A percentile compares a stretch with the other conserved stretches of the same genome.
These are phyloP conservation scores for Apeltes quadracus DNA, from an alignment of 2,113 vertebrate genomes.

Conservation along the genomic window DNA sequence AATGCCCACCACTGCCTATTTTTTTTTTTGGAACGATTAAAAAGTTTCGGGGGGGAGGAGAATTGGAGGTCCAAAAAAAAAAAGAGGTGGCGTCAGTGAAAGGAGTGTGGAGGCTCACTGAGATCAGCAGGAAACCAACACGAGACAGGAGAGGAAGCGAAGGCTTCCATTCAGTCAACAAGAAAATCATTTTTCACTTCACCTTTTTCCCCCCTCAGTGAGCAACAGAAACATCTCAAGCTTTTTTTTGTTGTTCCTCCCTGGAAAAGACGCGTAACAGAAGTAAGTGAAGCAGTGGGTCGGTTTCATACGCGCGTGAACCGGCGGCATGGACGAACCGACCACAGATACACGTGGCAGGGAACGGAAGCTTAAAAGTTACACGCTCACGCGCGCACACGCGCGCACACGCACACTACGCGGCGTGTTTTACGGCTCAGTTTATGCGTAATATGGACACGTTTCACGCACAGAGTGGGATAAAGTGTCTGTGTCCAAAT, in stretches of 20 bases:
- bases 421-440: neutral
- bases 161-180: neutral
- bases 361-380: neutral
- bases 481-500: slow-evolving; percentile 10
- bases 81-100: slow-evolving; percentile 35
- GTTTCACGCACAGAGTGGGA: neutral
- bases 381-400: neutral
- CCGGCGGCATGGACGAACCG: neutral
- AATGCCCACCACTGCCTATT: too few species aligned
- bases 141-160: slow-evolving; percentile 11
- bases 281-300: slow-evolving; percentile 53
- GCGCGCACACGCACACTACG: neutral
- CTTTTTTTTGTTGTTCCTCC: neutral
- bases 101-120: slow-evolving; percentile 21
- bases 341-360: slow-evolving; percentile 34
- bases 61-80: slow-evolving; percentile 63
- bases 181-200: neutral
- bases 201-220: neutral
- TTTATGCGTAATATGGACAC: neutral
- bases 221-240: slow-evolving; percentile 3
- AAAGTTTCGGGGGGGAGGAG: too few species aligned
- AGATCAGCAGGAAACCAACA: slow-evolving; percentile 4
- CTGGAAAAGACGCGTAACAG: slow-evolving; percentile 26
- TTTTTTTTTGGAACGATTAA: too few species aligned
- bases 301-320: neutral